A percentile compares a stretch with the other conserved stretches of the same genome.
phyloP scores from a whole-genome alignment of 2,888 invertebrate species.

The Apamea anceps region DNA sequence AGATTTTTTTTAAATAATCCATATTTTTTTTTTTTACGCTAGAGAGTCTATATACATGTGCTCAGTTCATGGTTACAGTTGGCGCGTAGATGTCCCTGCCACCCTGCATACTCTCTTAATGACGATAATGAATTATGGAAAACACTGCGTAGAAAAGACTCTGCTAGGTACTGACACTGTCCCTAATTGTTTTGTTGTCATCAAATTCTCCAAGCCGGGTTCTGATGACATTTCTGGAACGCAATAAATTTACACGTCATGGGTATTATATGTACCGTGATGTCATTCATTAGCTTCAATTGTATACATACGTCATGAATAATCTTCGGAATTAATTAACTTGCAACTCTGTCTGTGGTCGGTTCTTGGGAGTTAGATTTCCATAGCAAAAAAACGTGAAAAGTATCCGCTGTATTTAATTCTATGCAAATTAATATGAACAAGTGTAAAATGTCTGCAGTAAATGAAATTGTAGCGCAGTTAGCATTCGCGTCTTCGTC shows the following conservation, averaged over 20 bases:
- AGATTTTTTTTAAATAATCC: no score
- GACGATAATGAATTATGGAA: neutral
- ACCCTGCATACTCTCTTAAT: neutral
- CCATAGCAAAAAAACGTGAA: conserved; percentile 11
- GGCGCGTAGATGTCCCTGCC: neutral
- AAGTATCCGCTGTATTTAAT: conserved; percentile 1
- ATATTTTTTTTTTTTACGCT: no score
- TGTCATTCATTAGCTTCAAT: conserved; percentile 46
- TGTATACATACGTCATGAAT: conserved; percentile 48
- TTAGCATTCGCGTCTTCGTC: neutral
- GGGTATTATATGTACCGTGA: conserved; percentile 21
- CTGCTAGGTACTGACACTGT: no score
- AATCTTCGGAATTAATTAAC: conserved; percentile 37
- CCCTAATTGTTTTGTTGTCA: conserved; percentile 45
- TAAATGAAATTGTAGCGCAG: neutral
- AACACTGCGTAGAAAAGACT: neutral
- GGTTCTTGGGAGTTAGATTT: conserved; percentile 24
- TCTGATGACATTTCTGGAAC: conserved; percentile 33
- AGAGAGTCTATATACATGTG: neutral
- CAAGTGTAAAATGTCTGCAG: neutral
- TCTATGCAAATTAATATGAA: neutral
- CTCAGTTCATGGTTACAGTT: neutral
- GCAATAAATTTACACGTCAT: conserved; percentile 39
- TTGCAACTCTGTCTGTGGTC: neutral
- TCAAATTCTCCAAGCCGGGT: neutral